Percentiles rank a stretch among this genome's conserved stretches.
These are phyloP conservation scores for Notolepis coatsorum DNA, from an alignment of 2,797 vertebrate species.

Conservation along the genomic window DNA sequence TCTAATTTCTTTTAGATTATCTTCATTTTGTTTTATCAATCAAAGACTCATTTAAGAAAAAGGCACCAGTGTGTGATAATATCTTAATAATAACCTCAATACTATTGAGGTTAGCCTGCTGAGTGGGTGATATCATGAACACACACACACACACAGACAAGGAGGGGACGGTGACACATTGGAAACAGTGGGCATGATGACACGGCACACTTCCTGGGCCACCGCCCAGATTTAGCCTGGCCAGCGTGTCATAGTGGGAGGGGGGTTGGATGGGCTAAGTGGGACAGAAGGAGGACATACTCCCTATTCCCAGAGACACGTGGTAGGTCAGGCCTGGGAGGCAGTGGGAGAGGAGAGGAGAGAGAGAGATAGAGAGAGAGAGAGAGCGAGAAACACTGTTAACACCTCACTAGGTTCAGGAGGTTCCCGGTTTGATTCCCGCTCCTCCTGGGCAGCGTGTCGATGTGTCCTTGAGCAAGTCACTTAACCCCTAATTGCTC, in stretches of 20 bases:
- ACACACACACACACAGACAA: constrained; percentile 46
- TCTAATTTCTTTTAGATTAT: too few species aligned
- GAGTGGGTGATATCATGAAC: constrained; percentile 49
- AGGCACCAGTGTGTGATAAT: constrained; percentile 25
- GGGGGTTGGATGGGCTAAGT: constrained; percentile 66
- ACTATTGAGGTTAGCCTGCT: constrained; percentile 35
- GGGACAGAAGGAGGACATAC: constrained; percentile 89
- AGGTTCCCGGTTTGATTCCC: too few species aligned
- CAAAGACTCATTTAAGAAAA: constrained; percentile 10
- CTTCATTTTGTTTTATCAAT: too few species aligned
- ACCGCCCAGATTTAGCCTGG: constrained; percentile 75
- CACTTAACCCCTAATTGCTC: too few species aligned
- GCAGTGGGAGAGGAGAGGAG: constrained; percentile 69
- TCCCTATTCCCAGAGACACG: constrained; percentile 95
- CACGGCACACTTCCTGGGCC: constrained; percentile 64
- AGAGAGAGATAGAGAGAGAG: too few species aligned
- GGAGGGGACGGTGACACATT: constrained; percentile 56
- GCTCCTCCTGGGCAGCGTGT: too few species aligned
- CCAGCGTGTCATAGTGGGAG: constrained; percentile 60
- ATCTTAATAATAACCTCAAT: too few species aligned
- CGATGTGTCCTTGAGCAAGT: too few species aligned
- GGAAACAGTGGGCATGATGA: constrained; percentile 65
- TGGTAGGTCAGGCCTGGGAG: constrained; percentile 96
- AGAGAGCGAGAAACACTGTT: constrained; percentile 45
- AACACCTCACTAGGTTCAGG: too few species aligned